A percentile compares a stretch with the other conserved stretches of the same genome.
These are phyloP conservation scores for Candoia aspera DNA, from an alignment of 2,113 vertebrate species.

Conservation along the genomic window DNA sequence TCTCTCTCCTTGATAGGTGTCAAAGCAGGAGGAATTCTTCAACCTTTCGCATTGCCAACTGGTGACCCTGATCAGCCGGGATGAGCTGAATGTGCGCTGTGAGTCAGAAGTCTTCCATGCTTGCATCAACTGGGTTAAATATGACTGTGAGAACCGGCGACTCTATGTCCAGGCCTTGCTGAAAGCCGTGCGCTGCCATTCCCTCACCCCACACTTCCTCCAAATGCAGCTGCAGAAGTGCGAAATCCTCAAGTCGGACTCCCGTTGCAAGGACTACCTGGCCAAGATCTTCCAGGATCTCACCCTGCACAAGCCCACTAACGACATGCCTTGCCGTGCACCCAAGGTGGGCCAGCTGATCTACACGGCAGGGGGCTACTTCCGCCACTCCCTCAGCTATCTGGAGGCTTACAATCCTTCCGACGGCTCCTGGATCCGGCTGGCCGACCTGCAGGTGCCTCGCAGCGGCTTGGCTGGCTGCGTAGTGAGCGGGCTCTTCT, in stretches of 20 bases:
- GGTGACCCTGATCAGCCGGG: constrained; percentile 89
- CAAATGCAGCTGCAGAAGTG: constrained; percentile 89
- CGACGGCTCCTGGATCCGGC: constrained; percentile 78
- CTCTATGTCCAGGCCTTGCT: constrained; percentile 89
- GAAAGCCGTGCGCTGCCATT: constrained; percentile 92
- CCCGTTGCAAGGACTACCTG: constrained; percentile 91
- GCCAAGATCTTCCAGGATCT: constrained; percentile 91
- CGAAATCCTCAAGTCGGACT: constrained; percentile 82
- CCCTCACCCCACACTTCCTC: constrained; percentile 90
- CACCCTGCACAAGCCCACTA: constrained; percentile 89
- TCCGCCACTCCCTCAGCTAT: constrained; percentile 85
- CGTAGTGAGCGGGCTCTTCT: constrained; percentile 90
- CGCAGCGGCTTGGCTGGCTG: constrained; percentile 90
- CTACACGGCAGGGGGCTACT: constrained; percentile 90
- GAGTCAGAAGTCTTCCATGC: constrained; percentile 96
- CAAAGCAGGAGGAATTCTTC: constrained; percentile 94
- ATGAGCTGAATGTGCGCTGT: constrained; percentile 95
- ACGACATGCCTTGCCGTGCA: constrained; percentile 73
- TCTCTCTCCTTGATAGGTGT: constrained; percentile 71
- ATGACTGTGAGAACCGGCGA: constrained; percentile 82
- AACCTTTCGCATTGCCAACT: constrained; percentile 93
- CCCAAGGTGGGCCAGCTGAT: constrained; percentile 91
- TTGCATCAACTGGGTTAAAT: constrained; percentile 92
- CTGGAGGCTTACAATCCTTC: constrained; percentile 88
- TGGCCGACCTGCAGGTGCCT: constrained; percentile 87